Base-by-base conservation (phyloP, 2,797 vertebrate genomes). In the Tadarida brasiliensis region DNA sequence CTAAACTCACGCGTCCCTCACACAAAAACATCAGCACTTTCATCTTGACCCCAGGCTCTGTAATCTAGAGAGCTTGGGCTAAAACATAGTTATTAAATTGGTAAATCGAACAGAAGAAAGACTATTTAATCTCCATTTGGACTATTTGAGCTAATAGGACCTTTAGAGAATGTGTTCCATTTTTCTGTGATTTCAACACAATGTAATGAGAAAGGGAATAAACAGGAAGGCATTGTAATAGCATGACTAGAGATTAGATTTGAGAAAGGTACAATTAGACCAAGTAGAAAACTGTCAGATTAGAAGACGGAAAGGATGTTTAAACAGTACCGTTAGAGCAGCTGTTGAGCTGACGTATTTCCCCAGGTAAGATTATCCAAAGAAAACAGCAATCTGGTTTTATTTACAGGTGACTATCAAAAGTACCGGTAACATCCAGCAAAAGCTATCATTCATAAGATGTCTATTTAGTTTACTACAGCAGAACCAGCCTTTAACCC, bases 81-180 rank as follows among this genome's bases (percentile, higher is more conserved):
- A 33, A 76, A n/a, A 83, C 20, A 74, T 12, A 67, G 76, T 92
- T 76, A 44, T 14, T 61, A 77, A 59, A 35, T 17, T 68, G 59
- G 33, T 77, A 88, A 84, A n/a, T 6, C 63, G 71, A 92, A 68
- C 56, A 63, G 33, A 22, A 92, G 63, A 83, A 59, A 95, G 15
- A 76, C n/a, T 81, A 59, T 76, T 74, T 91, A 87, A 74, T 83
- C 33, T 92, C 17, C 90, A 63, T 51, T 88, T 76, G 70, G 28
- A 61, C 28, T 22, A n/a, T 70, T 15, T 65, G 35, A 88, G 30
- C 20, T 68, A 74, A 47, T 11, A 82, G 49, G 26, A 63, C 47
- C 49, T 76, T 74, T 67, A 88, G 30, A 83, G 59, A 33, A 67
- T 17, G 35, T 57, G 28, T 56, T 35, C 70, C 83, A 39, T 68